Conservation (phyloP, 2,113 vertebrate genomes). For the Turnix velox region DNA sequence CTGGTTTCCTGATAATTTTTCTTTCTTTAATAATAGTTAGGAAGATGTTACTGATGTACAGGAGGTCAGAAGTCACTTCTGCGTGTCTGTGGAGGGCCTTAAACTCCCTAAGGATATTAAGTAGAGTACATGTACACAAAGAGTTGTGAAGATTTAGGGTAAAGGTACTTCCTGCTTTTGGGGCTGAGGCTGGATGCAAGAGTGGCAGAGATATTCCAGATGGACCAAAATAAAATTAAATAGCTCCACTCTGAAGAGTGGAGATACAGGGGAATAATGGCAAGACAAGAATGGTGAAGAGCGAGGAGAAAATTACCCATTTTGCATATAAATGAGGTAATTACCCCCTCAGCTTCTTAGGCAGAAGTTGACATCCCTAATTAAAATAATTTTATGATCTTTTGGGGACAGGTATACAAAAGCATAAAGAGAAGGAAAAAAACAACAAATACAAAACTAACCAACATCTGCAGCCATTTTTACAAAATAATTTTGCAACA, state of each 20-base stretch:
- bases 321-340: constrained; percentile 75
- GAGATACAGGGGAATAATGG: constrained; percentile 52
- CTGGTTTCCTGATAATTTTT: neutral
- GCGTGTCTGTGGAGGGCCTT: neutral
- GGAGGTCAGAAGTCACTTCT: neutral
- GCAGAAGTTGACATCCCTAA: constrained; percentile 70
- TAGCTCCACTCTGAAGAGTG: constrained; percentile 48
- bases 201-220: constrained; percentile 30
- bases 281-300: constrained; percentile 56
- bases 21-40: neutral
- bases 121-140: neutral
- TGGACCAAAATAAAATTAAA: constrained; percentile 56
- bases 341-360: constrained; percentile 69
- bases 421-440: constrained; percentile 43
- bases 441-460: constrained; percentile 42
- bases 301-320: constrained; percentile 60
- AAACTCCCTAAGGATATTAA: neutral
- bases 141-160: neutral
- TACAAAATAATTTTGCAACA: constrained; percentile 39
- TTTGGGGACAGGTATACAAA: constrained; percentile 57
- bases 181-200: neutral
- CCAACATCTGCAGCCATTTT: constrained; percentile 27
- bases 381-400: constrained; percentile 74
- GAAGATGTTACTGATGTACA: neutral
- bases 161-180: neutral